Conservation (phyloP, 2,113 vertebrate genomes). For the Cromileptes altivelis region DNA sequence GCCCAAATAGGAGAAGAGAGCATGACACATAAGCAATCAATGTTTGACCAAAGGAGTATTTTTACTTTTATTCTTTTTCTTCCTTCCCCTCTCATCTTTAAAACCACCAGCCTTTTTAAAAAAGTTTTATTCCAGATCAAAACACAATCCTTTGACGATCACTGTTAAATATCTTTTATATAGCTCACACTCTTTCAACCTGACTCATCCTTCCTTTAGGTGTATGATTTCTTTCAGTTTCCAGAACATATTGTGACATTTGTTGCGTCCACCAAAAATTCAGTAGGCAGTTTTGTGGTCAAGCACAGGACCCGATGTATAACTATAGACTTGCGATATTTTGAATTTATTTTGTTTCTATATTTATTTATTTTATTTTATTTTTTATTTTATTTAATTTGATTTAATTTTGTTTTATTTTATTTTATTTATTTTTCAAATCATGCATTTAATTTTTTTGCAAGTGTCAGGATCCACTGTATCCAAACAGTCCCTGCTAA, state of each 20-base stretch:
- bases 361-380: no score
- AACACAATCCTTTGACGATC: not conserved
- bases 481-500: not conserved
- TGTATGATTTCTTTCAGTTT: not conserved
- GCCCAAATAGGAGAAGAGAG: conserved; percentile 51
- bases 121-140: not conserved
- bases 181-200: not conserved
- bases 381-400: no score
- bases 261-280: not conserved
- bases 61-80: conserved; percentile 17
- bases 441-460: not conserved
- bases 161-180: not conserved
- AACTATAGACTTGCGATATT: not conserved
- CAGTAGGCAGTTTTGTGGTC: not conserved
- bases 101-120: not conserved
- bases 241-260: not conserved
- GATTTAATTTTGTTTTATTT: no score
- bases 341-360: no score
- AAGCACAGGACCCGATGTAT: not conserved
- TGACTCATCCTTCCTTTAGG: conserved; percentile 6
- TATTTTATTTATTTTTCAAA: no score
- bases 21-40: conserved; percentile 47
- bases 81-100: not conserved
- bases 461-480: not conserved
- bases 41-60: conserved; percentile 62